Conservation (phyloP, 2,888 invertebrate species). For the Perithous albicinctus region DNA sequence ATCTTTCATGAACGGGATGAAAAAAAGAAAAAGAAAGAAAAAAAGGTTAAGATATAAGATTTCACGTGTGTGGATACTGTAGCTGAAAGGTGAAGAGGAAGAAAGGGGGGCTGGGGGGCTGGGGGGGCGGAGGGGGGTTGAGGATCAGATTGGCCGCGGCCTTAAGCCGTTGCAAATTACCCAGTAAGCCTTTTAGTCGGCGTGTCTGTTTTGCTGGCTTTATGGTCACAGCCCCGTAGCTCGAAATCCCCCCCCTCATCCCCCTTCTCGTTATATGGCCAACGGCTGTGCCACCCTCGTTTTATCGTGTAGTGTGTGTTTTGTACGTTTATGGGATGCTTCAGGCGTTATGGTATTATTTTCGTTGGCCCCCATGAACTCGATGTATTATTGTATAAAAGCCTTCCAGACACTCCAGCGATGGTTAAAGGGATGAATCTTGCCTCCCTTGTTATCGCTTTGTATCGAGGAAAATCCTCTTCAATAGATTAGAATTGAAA, state of each 20-base stretch:
- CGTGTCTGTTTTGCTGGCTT: constrained; percentile 78
- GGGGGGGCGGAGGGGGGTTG: constrained; percentile 52
- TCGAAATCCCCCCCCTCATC: no score
- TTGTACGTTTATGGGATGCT: constrained; percentile 29
- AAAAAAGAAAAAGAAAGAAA: constrained; percentile 43
- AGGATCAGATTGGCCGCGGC: constrained; percentile 81
- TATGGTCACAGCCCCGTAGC: constrained; percentile 50
- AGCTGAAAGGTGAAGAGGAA: constrained; percentile 20
- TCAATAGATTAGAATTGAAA: background rate
- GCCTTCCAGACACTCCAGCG: constrained; percentile 48
- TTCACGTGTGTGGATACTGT: constrained; percentile 74
- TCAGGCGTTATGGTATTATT: constrained; percentile 58
- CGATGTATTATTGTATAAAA: constrained; percentile 30
- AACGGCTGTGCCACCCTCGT: constrained; percentile 18
- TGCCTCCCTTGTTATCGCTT: background rate
- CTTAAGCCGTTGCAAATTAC: constrained; percentile 83
- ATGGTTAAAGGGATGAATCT: constrained; percentile 58
- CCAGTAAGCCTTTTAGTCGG: constrained; percentile 83
- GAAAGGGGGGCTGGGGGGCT: constrained; percentile 50
- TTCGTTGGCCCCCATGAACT: constrained; percentile 23
- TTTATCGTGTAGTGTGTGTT: constrained; percentile 14
- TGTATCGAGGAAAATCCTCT: background rate
- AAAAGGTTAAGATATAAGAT: constrained; percentile 76
- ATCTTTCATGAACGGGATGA: constrained; percentile 54
- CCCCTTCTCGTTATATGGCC: background rate